These are phyloP conservation scores for Corydoras maculifer DNA, from an alignment of 2,113 vertebrate species.

Conservation along the genomic window DNA sequence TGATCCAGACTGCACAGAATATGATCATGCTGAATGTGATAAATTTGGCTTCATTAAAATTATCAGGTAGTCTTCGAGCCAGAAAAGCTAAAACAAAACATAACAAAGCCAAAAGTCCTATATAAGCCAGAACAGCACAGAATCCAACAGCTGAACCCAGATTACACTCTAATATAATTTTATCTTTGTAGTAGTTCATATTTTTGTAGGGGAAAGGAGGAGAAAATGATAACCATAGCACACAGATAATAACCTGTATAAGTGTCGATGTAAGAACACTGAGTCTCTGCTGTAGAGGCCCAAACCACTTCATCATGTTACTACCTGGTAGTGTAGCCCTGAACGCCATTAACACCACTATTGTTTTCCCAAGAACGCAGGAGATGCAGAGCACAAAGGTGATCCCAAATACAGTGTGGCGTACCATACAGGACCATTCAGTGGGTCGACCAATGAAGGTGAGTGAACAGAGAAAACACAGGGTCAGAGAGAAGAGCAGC, in stretches of 20 bases:
- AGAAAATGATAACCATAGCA: slow-evolving; percentile 23
- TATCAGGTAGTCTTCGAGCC: slow-evolving; percentile 56
- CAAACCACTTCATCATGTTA: slow-evolving; percentile 40
- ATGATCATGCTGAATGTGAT: slow-evolving; percentile 62
- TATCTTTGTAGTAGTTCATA: slow-evolving; percentile 26
- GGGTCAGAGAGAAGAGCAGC: too few species aligned
- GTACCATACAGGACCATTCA: too few species aligned
- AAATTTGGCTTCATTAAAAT: slow-evolving; percentile 57
- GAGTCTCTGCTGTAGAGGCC: slow-evolving; percentile 30
- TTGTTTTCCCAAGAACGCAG: too few species aligned
- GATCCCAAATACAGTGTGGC: too few species aligned
- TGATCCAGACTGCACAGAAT: slow-evolving; percentile 59
- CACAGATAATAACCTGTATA: slow-evolving; percentile 31
- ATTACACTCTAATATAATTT: slow-evolving; percentile 37
- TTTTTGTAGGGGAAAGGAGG: slow-evolving; percentile 37
- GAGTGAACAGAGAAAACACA: too few species aligned
- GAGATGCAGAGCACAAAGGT: too few species aligned
- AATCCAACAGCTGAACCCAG: slow-evolving; percentile 56
- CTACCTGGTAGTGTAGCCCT: slow-evolving; percentile 22
- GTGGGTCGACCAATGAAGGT: too few species aligned
- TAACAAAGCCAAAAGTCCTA: slow-evolving; percentile 53
- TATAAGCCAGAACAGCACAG: slow-evolving; percentile 61
- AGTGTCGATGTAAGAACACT: slow-evolving; percentile 26
- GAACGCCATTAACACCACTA: too few species aligned
- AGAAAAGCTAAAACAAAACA: slow-evolving; percentile 60